Conservation (phyloP, 2,888 invertebrate genomes). For the Orchestes rusci region DNA sequence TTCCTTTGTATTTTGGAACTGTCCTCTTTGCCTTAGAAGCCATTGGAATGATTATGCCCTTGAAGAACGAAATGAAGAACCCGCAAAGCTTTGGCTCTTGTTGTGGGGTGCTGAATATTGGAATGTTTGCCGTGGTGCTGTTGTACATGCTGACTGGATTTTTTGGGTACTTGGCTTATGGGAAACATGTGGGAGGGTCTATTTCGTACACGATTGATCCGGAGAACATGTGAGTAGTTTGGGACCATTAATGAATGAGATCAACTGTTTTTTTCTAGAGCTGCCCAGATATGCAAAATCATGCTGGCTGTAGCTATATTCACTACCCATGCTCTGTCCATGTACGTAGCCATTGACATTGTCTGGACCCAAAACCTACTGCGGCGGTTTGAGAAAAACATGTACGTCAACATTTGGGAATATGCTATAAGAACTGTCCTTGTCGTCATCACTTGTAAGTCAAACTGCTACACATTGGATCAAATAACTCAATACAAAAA, state of each 20-base stretch:
- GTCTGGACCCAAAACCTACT: slow-evolving; percentile 76
- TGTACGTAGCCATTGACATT: slow-evolving; percentile 93
- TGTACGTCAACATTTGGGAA: slow-evolving; percentile 61
- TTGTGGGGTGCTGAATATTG: slow-evolving; percentile 79
- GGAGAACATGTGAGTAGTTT: slow-evolving; percentile 39
- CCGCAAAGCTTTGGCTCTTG: slow-evolving; percentile 74
- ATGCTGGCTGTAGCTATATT: slow-evolving; percentile 76
- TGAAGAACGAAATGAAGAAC: slow-evolving; percentile 91
- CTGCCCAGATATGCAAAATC: slow-evolving; percentile 65
- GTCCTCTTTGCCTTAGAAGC: slow-evolving; percentile 83
- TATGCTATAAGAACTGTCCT: slow-evolving; percentile 68
- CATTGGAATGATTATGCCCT: slow-evolving; percentile 75
- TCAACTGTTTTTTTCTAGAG: slow-evolving; percentile 42
- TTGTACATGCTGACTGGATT: slow-evolving; percentile 85
- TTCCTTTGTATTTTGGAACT: slow-evolving; percentile 81
- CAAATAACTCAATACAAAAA: no score
- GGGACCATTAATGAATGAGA: not conserved
- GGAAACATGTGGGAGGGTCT: slow-evolving; percentile 62
- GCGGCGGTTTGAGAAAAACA: slow-evolving; percentile 53
- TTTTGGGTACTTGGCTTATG: slow-evolving; percentile 85
- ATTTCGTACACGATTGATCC: slow-evolving; percentile 80
- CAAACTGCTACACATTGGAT: not conserved
- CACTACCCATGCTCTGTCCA: slow-evolving; percentile 87
- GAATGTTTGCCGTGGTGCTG: slow-evolving; percentile 73
- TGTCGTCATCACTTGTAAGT: slow-evolving; percentile 82